Base-by-base conservation (phyloP, 1,140 invertebrate species). In the Tenebrio molitor region DNA sequence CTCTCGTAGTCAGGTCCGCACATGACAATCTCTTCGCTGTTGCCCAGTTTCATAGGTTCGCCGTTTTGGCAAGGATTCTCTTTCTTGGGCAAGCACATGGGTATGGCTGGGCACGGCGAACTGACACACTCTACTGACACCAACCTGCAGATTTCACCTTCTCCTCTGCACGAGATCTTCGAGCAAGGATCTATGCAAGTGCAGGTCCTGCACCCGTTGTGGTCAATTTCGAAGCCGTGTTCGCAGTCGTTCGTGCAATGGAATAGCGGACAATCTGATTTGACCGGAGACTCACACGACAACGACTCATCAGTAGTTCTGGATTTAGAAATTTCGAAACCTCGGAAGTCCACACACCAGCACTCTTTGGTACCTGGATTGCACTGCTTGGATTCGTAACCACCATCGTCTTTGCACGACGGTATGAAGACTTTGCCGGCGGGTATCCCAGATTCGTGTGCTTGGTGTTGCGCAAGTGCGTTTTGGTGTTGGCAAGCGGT, bases 291-390 rank as follows among this genome's bases (percentile, higher is more conserved):
- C 8, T 78, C 71, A 71, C 86, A 87, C 6, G 81, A 74, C 2
- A 86, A 80, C 6, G 77, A 67, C 1, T 72, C 63, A 0, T 83
- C 84, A 69, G 50, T 17, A 82, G 79, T 0, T 3, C 87, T 80
- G 0, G 88, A 90, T 23, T 89, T 85, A 2, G 89, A 86, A n/a
- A 93, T 84, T 83, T 95, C 94, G 42, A 92, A 91, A 0, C 95
- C 95, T 76, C 91, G 89, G 29, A 89, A 85, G 76, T 97, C 94
- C 0, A 96, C 94, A 83, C 95, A 97, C 95, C 95, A 97, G 80
- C 95, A 97, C 74, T 91, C 87, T 4, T 90, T 90, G 23, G 88
- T 88, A 3, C 89, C 87, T 0, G 88, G 87, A 79, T 93, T 89
- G 80, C 95, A 97, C 77, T 97, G 95, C 2, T 94, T 89, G 1